These are phyloP conservation scores for Synergus umbraculus DNA, from an alignment of 2,888 invertebrate species.

Conservation along the genomic window DNA sequence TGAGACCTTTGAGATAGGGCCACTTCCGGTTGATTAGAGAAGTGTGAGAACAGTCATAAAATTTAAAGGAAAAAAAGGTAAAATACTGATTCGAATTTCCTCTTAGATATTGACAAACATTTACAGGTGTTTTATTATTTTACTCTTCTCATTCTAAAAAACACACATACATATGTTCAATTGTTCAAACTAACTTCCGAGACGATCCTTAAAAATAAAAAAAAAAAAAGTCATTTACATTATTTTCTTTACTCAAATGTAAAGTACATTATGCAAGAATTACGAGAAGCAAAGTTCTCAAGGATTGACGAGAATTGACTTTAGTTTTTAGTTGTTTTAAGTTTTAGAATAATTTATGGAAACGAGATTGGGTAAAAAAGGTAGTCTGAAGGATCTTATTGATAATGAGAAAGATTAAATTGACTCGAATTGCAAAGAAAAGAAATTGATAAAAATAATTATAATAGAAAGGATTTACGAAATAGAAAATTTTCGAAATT, in stretches of 20 bases:
- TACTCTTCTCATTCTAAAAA: too few relatives aligned
- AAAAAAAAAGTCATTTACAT: too few relatives aligned
- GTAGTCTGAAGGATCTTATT: not conserved
- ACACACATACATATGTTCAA: too few relatives aligned
- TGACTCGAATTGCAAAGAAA: too few relatives aligned
- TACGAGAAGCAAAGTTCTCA: not conserved
- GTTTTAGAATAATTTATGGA: not conserved
- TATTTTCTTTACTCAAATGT: not conserved
- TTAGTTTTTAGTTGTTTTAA: not conserved
- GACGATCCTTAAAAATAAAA: too few relatives aligned
- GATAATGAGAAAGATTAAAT: too few relatives aligned
- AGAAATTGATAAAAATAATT: too few relatives aligned
- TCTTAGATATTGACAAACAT: not conserved
- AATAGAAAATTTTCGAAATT: not conserved
- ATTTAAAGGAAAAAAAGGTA: not conserved
- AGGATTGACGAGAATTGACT: not conserved
- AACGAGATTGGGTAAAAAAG: not conserved
- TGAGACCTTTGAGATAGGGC: slow-evolving; percentile 36
- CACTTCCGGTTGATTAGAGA: slow-evolving; percentile 37
- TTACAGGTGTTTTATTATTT: slow-evolving; percentile 4
- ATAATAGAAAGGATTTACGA: not conserved
- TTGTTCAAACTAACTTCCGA: too few relatives aligned
- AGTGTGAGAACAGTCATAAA: slow-evolving; percentile 7
- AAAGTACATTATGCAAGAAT: not conserved
- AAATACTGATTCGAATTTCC: too few relatives aligned